A percentile compares a stretch with the other conserved stretches of the same genome.
These are phyloP conservation scores for Embidobia sp. DNA, from an alignment of 2,888 invertebrate species.

Conservation along the genomic window DNA sequence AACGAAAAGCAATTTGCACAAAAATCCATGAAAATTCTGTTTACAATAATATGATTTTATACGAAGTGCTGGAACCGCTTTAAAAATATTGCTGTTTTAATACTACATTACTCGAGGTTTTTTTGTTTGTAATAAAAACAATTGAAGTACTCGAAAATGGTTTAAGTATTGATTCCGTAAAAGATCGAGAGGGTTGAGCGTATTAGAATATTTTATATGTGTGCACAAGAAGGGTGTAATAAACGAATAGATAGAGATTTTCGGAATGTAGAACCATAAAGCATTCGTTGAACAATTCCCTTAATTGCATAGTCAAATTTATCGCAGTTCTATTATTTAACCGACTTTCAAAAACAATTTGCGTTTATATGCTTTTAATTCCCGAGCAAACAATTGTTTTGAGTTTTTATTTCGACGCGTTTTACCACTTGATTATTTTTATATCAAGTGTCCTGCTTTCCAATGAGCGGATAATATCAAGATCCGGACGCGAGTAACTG, in stretches of 20 bases:
- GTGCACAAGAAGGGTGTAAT: conserved; percentile 17
- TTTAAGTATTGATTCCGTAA: conserved; percentile 1
- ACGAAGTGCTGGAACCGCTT: no score
- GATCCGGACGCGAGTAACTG: no score
- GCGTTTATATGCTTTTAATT: conserved; percentile 13
- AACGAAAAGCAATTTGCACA: no score
- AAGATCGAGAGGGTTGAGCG: not conserved
- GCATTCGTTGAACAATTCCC: not conserved
- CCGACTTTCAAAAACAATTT: conserved; percentile 20
- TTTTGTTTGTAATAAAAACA: conserved; percentile 5
- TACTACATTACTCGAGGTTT: not conserved
- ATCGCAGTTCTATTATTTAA: conserved; percentile 11
- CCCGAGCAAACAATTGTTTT: not conserved
- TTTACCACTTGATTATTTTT: conserved; percentile 12
- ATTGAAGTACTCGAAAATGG: not conserved
- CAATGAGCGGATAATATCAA: conserved; percentile 5
- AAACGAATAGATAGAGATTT: conserved; percentile 16
- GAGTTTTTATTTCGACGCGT: not conserved
- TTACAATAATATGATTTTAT: no score
- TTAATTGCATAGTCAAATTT: conserved; percentile 2
- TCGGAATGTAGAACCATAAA: conserved; percentile 15
- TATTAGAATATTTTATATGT: conserved; percentile 21
- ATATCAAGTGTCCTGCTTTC: not conserved
- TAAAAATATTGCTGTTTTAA: no score
- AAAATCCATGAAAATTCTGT: no score